phyloP scores from a whole-genome alignment of 1,140 invertebrate species.

The Leptinotarsa defecta region DNA sequence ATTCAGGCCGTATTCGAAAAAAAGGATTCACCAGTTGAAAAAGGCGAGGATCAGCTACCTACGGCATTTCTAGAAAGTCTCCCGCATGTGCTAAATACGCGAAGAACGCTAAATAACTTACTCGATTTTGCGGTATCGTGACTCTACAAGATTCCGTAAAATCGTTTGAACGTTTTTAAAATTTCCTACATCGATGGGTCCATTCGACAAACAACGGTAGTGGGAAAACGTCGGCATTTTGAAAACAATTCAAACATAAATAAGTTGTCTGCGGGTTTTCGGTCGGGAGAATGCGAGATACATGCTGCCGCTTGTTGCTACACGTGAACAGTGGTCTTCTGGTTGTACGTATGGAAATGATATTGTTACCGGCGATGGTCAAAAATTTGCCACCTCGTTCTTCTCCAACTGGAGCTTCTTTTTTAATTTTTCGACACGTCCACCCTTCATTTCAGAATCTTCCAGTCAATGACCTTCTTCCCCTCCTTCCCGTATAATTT shows the following conservation, averaged over 20 bases:
- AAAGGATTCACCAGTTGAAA: conserved; percentile 18
- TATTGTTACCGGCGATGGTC: neutral
- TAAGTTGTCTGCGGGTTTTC: conserved; percentile 56
- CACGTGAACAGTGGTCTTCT: conserved; percentile 42
- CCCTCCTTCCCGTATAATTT: too few relatives aligned
- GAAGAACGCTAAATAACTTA: conserved; percentile 32
- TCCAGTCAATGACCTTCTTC: too few relatives aligned
- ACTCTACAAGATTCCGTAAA: conserved; percentile 54
- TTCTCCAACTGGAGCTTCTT: neutral
- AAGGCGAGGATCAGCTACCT: conserved; percentile 20
- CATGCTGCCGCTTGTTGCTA: conserved; percentile 48
- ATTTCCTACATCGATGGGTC: conserved; percentile 46
- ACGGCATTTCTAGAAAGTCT: conserved; percentile 24
- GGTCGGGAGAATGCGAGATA: conserved; percentile 49
- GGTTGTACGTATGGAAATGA: conserved; percentile 27
- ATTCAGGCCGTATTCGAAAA: conserved; percentile 19
- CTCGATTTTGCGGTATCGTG: conserved; percentile 47
- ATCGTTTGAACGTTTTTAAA: conserved; percentile 49
- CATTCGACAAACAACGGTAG: conserved; percentile 47
- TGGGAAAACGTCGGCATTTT: conserved; percentile 55
- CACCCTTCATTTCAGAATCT: too few relatives aligned
- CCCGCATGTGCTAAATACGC: conserved; percentile 23
- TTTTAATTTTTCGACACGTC: neutral
- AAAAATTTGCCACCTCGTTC: neutral
- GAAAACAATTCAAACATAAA: conserved; percentile 58